Conservation (phyloP, 2,797 vertebrate species). For the Monodelphis domestica region DNA sequence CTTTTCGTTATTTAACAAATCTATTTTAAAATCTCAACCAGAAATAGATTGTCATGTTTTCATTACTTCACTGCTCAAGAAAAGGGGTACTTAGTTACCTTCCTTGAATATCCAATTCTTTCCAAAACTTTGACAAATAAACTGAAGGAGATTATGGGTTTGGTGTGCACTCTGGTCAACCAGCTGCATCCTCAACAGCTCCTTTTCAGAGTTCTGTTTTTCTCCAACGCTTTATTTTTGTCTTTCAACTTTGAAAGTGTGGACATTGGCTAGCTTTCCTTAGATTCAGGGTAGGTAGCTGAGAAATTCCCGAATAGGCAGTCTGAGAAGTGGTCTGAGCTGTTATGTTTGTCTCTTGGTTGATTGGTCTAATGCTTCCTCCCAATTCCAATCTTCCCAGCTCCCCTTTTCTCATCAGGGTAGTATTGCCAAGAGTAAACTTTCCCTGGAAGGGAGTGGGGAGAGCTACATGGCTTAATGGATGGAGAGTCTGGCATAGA, state of each 20-base stretch:
- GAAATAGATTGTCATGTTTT: conserved; percentile 55
- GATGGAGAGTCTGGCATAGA: too few relatives aligned
- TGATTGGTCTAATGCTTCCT: conserved; percentile 49
- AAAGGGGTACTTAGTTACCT: conserved; percentile 38
- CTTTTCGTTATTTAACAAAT: not conserved
- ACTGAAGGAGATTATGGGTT: conserved; percentile 60
- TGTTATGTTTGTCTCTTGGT: conserved; percentile 43
- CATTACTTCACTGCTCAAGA: conserved; percentile 45
- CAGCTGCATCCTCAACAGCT: conserved; percentile 57
- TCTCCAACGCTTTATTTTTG: conserved; percentile 70
- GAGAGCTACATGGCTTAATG: too few relatives aligned
- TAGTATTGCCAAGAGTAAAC: not conserved
- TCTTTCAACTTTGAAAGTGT: conserved; percentile 68
- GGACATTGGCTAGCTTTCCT: conserved; percentile 66
- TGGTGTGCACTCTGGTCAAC: conserved; percentile 45
- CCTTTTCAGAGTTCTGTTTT: conserved; percentile 70
- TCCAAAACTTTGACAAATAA: conserved; percentile 55
- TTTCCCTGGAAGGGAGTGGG: too few relatives aligned
- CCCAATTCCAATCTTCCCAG: not conserved
- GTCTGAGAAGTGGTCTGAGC: conserved; percentile 44
- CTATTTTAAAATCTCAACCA: conserved; percentile 62
- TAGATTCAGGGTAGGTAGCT: conserved; percentile 54
- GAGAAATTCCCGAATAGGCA: conserved; percentile 62
- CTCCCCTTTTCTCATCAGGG: conserved; percentile 11
- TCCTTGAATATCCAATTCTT: conserved; percentile 45